Evolutionary conservation across 2,113 vertebrate genomes (phyloP).

Genomic region (Calyptommatus sinebrachiatus): DNA sequence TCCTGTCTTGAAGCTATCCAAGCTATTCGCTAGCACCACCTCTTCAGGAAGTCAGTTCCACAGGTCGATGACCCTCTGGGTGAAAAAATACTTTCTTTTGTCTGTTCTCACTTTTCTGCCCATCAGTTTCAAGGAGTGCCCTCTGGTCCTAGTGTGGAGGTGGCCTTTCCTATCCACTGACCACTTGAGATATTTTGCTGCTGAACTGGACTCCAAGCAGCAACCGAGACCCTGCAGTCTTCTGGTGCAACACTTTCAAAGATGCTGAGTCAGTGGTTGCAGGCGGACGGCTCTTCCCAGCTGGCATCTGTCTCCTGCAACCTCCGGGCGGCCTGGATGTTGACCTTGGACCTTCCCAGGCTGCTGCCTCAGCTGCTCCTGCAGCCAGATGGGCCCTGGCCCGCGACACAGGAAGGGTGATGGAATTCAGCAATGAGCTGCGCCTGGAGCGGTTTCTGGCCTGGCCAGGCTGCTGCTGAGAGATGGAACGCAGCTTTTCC

Average conservation of each 20-base stretch:
- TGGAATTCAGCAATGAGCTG: not conserved
- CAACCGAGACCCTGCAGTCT: not conserved
- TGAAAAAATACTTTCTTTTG: no score
- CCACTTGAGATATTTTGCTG: not conserved
- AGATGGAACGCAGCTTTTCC: not conserved
- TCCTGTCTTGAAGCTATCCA: no score
- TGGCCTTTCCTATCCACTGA: not conserved
- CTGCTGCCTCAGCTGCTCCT: not conserved
- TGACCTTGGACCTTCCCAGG: no score
- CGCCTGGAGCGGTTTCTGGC: not conserved
- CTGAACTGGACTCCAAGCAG: not conserved
- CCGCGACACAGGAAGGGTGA: not conserved
- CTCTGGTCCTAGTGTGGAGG: no score
- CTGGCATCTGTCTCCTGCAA: not conserved
- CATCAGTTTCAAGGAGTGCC: no score
- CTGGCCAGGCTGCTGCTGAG: not conserved
- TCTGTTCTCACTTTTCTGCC: no score
- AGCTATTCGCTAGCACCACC: no score
- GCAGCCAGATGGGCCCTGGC: not conserved
- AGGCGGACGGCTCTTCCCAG: not conserved
- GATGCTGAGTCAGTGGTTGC: not conserved
- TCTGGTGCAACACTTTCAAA: not conserved
- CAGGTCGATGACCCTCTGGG: no score
- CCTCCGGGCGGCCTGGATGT: not conserved
- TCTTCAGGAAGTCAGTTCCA: no score